These are phyloP conservation scores for Megaceryle maxima DNA, from an alignment of 2,113 vertebrate species.

Conservation along the genomic window DNA sequence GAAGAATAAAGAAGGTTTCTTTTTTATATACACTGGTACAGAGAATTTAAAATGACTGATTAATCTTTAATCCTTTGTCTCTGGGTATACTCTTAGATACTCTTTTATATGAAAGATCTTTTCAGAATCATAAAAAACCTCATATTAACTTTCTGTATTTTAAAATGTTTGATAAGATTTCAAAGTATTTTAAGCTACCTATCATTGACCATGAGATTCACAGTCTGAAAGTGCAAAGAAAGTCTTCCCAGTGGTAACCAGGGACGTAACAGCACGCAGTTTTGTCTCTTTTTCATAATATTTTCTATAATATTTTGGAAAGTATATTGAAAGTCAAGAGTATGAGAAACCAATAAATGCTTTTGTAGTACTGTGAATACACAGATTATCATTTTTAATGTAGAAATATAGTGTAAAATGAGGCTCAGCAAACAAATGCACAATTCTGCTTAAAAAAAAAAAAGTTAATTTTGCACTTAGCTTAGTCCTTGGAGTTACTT, in stretches of 20 bases:
- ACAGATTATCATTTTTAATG: not conserved
- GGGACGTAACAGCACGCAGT: not conserved
- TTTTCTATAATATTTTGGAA: not conserved
- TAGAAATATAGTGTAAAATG: not conserved
- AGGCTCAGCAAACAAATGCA: not conserved
- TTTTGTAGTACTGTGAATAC: not conserved
- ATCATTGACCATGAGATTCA: not conserved
- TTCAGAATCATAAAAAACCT: constrained; percentile 24
- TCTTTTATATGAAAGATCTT: constrained; percentile 44
- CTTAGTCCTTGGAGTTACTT: not conserved
- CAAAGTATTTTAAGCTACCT: constrained; percentile 37
- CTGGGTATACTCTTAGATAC: not conserved
- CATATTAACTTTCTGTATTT: constrained; percentile 45
- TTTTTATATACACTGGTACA: constrained; percentile 22
- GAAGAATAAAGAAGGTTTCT: constrained; percentile 21
- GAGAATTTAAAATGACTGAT: constrained; percentile 57
- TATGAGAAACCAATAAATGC: not conserved
- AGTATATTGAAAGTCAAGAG: not conserved
- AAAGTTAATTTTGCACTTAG: not conserved
- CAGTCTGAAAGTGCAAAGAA: constrained; percentile 2
- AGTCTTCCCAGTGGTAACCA: not conserved
- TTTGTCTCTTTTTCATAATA: not conserved
- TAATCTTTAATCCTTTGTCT: constrained; percentile 43
- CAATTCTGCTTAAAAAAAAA: not conserved
- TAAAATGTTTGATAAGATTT: constrained; percentile 55